Conservation (phyloP, 2,888 invertebrate genomes). For the Mythimna impura region DNA sequence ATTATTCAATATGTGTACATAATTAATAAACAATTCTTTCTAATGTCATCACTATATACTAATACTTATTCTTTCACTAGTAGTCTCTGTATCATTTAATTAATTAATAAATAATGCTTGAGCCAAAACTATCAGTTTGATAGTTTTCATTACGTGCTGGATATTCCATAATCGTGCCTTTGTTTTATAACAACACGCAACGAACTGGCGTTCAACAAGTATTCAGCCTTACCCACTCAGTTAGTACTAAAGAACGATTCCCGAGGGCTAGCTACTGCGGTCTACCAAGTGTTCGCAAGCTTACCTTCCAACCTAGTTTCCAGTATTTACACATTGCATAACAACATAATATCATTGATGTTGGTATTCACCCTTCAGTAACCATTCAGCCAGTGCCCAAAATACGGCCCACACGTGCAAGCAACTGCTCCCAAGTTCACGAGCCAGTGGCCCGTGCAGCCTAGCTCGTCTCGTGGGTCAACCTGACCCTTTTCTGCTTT, state of each 20-base stretch:
- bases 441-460: slow-evolving; percentile 59
- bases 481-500: slow-evolving; percentile 62
- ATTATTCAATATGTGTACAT: too few relatives aligned
- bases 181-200: neutral
- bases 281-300: slow-evolving; percentile 2
- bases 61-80: too few relatives aligned
- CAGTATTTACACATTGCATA: neutral
- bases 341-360: slow-evolving; percentile 1
- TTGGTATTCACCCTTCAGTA: slow-evolving; percentile 11
- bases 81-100: too few relatives aligned
- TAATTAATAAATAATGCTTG: too few relatives aligned
- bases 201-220: neutral
- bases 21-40: too few relatives aligned
- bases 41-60: too few relatives aligned
- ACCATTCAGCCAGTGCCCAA: slow-evolving; percentile 25
- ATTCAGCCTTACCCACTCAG: neutral
- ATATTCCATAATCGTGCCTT: neutral
- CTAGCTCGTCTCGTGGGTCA: slow-evolving; percentile 42
- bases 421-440: slow-evolving; percentile 38
- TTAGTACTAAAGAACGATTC: neutral
- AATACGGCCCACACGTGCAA: slow-evolving; percentile 19
- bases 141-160: neutral
- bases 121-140: neutral
- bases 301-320: slow-evolving; percentile 1
- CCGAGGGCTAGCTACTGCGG: neutral